phyloP scores from a whole-genome alignment of 2,797 vertebrate genomes.

The Melanogrammus aeglefinus region DNA sequence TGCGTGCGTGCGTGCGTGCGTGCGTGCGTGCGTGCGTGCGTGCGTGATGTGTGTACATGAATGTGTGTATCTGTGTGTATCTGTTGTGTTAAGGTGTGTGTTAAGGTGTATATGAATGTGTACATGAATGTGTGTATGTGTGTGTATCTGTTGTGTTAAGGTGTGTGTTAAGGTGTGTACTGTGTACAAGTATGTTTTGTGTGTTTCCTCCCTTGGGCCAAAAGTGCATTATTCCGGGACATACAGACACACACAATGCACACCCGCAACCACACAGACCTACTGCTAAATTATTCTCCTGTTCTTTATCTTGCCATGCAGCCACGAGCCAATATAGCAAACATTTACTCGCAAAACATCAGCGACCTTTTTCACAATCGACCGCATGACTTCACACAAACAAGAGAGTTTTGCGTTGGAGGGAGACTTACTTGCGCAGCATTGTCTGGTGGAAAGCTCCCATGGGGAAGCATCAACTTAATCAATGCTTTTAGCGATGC shows the following conservation, averaged over 20 bases:
- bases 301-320: slow-evolving; percentile 40
- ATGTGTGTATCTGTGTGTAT: not conserved
- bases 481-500: too few species aligned
- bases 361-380: not conserved
- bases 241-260: not conserved
- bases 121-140: not conserved
- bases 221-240: slow-evolving; percentile 12
- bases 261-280: not conserved
- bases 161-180: too few species aligned
- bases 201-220: slow-evolving; percentile 1
- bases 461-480: too few species aligned
- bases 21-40: slow-evolving; percentile 23
- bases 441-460: too few species aligned
- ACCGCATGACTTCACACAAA: not conserved
- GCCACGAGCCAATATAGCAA: slow-evolving; percentile 16
- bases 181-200: too few species aligned
- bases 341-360: not conserved
- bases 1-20: not conserved
- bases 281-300: not conserved
- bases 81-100: too few species aligned
- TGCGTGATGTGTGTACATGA: not conserved
- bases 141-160: slow-evolving; percentile 2
- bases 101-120: not conserved
- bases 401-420: not conserved
- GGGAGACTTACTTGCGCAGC: too few species aligned